Percentiles rank a stretch among this genome's conserved stretches.
Evolutionary conservation across 2,113 vertebrate species (phyloP).

Genomic region (Emydocephalus ijimae): DNA sequence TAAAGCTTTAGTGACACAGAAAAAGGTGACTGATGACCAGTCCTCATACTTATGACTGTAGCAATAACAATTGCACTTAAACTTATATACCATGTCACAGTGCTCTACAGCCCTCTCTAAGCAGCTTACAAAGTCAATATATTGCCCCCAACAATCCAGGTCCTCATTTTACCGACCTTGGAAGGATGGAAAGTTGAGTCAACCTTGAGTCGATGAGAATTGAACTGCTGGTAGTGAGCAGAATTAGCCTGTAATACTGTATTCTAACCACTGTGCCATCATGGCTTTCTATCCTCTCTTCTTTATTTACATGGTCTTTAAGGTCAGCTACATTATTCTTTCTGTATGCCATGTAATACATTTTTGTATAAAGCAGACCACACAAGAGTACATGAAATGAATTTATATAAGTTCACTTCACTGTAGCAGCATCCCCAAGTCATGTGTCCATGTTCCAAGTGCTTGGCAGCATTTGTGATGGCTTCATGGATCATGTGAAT

Average conservation of each 20-base stretch:
- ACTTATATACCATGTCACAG: neutral
- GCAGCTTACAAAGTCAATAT: too few species aligned
- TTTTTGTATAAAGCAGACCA: slow-evolving; percentile 65
- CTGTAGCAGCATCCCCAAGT: neutral
- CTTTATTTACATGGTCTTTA: slow-evolving; percentile 74
- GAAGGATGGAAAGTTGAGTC: neutral
- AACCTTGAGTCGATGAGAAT: neutral
- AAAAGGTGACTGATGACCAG: neutral
- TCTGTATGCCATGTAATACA: slow-evolving; percentile 77
- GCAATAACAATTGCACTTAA: neutral
- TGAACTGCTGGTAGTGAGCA: neutral
- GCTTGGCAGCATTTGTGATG: neutral
- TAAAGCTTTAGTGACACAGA: neutral
- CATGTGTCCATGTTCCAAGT: neutral
- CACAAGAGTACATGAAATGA: slow-evolving; percentile 53
- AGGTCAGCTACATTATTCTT: slow-evolving; percentile 67
- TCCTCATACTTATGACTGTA: neutral
- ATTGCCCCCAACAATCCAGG: neutral
- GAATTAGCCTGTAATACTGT: neutral
- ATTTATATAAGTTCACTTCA: slow-evolving; percentile 41
- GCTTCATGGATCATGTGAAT: neutral
- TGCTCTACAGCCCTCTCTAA: neutral
- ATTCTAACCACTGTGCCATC: neutral
- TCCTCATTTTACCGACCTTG: neutral
- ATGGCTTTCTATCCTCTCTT: slow-evolving; percentile 47